Base-by-base conservation (phyloP, 2,888 invertebrate species). In the Tuberolachnus salignus region DNA sequence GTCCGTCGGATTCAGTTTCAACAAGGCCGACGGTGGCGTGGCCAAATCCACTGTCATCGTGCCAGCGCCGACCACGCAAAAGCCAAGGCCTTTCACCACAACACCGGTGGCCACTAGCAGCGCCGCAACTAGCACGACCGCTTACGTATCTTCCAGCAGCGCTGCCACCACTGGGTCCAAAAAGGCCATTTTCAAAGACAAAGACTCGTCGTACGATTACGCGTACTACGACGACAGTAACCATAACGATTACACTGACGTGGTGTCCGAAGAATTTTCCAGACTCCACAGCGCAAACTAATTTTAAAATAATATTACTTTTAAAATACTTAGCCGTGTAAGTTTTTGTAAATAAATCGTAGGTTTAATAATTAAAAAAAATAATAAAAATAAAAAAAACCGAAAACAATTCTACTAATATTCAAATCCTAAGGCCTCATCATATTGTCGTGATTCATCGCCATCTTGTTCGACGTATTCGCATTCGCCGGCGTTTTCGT, bases 141-240 rank as follows among this genome's bases (percentile, higher is more conserved):
- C 85, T 34, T 34, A 4, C 6, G 34, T 34, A 3, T 6, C 34
- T 34, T 34, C 34, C 34, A 34, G 34, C 34, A 34, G 34, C 0
- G 84, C 80, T 0, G 46, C 73, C 3, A 53, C 53, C 8, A 67
- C 53, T 13, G 44, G 16, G 11, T n/a, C 81, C 72, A 80, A 80
- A 74, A 75, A 81, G 42, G 82, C 81, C 26, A 23, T 46, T 16
- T 26, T 23, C 19, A 63, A 70, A 51, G 80, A 80, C 49, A 63
- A 80, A 26, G 49, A 59, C 67, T 74, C 80, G 74, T 44, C 90
- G 90, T 94, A 94, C 84, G 94, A 94, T 85, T 94, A 94, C 84
- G 94, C 94, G 6, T 94, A 94, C 84, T 94, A 94, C 84, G 94
- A 94, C 84, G 89, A 90, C 80, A 89, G 89, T 70, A 87, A 85